Percentiles rank a stretch among this genome's conserved stretches.
Evolutionary conservation across 2,888 invertebrate genomes (phyloP).

Genomic region (Cenopis cana): DNA sequence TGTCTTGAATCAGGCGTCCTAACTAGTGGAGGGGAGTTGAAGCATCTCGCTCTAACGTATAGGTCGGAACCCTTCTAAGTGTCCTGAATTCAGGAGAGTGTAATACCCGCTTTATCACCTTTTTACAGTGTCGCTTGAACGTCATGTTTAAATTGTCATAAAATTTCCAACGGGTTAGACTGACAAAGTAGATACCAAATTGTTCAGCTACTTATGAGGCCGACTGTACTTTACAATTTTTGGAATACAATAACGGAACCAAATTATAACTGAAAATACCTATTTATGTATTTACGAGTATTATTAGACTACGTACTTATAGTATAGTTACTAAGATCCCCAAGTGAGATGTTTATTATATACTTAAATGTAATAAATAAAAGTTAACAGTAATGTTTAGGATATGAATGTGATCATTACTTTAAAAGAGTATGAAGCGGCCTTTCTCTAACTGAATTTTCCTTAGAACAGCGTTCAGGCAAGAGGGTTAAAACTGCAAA

Average conservation of each 20-base stretch:
- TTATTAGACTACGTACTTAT: conserved; percentile 47
- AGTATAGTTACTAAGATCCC: conserved; percentile 56
- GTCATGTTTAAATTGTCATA: too few species aligned
- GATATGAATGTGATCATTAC: conserved; percentile 55
- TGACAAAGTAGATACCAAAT: too few species aligned
- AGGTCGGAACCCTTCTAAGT: too few species aligned
- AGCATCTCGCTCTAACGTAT: too few species aligned
- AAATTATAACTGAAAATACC: conserved; percentile 40
- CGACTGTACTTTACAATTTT: conserved; percentile 29
- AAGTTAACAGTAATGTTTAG: conserved; percentile 64
- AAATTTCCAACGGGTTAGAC: too few species aligned
- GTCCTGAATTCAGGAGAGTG: too few species aligned
- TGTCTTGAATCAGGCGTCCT: too few species aligned
- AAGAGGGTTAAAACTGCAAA: too few species aligned
- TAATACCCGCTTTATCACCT: too few species aligned
- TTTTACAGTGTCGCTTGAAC: too few species aligned
- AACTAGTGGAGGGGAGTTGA: too few species aligned
- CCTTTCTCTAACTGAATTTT: conserved; percentile 39
- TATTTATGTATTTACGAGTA: conserved; percentile 45
- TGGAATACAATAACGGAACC: conserved; percentile 42
- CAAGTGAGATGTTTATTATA: conserved; percentile 71
- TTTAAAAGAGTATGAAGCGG: conserved; percentile 31
- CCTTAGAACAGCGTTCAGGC: not conserved
- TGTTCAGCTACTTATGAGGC: too few species aligned
- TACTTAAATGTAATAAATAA: conserved; percentile 48